Evolutionary conservation across 1,140 invertebrate species (phyloP).

Genomic region (Formica selysi): DNA sequence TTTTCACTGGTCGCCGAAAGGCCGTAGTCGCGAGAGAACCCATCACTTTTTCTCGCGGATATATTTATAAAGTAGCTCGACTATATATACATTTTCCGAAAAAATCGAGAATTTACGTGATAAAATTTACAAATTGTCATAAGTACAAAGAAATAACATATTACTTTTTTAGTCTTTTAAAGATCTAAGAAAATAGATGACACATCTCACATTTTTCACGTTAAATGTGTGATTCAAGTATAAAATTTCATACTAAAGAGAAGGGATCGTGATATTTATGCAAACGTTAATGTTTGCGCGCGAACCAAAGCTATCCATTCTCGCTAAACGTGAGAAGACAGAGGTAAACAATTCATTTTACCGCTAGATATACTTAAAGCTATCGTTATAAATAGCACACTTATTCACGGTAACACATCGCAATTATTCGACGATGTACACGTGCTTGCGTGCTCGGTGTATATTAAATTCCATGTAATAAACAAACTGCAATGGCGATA

Average conservation of each 20-base stretch:
- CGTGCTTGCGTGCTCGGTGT: neutral
- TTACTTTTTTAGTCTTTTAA: neutral
- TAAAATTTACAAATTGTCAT: slow-evolving; percentile 33
- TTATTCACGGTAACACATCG: neutral
- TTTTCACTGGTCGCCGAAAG: slow-evolving; percentile 64
- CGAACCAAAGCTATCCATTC: neutral
- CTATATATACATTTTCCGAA: too few relatives aligned
- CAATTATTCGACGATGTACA: slow-evolving; percentile 30
- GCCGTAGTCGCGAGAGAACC: slow-evolving; percentile 35
- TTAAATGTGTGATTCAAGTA: neutral
- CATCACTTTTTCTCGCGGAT: slow-evolving; percentile 32
- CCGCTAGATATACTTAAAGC: slow-evolving; percentile 16
- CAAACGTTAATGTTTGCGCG: neutral
- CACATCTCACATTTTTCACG: neutral
- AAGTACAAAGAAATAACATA: neutral
- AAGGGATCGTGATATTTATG: neutral
- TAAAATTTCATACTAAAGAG: neutral
- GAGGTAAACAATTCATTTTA: slow-evolving; percentile 30
- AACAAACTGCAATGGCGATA: neutral
- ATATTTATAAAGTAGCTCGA: slow-evolving; percentile 15
- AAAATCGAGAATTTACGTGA: neutral
- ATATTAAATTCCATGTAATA: slow-evolving; percentile 7
- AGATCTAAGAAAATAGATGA: neutral
- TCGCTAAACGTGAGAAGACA: neutral
- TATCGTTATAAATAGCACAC: slow-evolving; percentile 12